Percentiles rank a stretch among this genome's conserved stretches.
Evolutionary conservation across 1,140 invertebrate genomes (phyloP).

Genomic region (Andrena cerasifolii): DNA sequence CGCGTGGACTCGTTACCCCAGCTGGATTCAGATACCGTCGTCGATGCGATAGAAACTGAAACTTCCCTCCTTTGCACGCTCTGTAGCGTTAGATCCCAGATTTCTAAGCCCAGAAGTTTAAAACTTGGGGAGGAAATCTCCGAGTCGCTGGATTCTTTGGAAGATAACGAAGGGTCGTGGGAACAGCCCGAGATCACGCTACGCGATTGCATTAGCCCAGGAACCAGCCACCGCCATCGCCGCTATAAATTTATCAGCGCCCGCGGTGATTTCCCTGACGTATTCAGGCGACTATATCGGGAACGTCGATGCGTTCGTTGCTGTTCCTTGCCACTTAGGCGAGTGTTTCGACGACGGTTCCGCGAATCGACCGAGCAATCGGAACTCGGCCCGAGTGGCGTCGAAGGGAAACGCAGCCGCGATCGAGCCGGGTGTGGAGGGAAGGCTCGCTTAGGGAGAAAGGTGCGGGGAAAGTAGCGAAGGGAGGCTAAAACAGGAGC

Average conservation of each 20-base stretch:
- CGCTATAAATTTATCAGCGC: constrained; percentile 40
- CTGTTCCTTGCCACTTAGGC: constrained; percentile 20
- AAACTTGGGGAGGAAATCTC: too few species aligned
- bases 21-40: not conserved
- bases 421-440: not conserved
- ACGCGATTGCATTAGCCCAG: constrained; percentile 12
- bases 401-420: constrained; percentile 11
- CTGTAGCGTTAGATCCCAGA: too few species aligned
- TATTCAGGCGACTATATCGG: constrained; percentile 40
- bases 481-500: constrained; percentile 9
- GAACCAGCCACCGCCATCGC: not conserved
- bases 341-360: constrained; percentile 14
- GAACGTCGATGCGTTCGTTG: constrained; percentile 16
- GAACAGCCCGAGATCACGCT: constrained; percentile 12
- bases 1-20: not conserved
- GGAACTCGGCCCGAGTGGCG: constrained; percentile 21
- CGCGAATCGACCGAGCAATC: constrained; percentile 49
- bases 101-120: too few species aligned
- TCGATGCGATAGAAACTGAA: too few species aligned
- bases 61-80: too few species aligned
- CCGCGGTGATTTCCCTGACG: constrained; percentile 37
- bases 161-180: not conserved
- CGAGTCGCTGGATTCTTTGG: too few species aligned
- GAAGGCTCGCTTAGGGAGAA: not conserved
- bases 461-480: not conserved